These are phyloP conservation scores for Crossaster papposus DNA, from an alignment of 53 echinoderm and acorn worm species.

Conservation along the genomic window DNA sequence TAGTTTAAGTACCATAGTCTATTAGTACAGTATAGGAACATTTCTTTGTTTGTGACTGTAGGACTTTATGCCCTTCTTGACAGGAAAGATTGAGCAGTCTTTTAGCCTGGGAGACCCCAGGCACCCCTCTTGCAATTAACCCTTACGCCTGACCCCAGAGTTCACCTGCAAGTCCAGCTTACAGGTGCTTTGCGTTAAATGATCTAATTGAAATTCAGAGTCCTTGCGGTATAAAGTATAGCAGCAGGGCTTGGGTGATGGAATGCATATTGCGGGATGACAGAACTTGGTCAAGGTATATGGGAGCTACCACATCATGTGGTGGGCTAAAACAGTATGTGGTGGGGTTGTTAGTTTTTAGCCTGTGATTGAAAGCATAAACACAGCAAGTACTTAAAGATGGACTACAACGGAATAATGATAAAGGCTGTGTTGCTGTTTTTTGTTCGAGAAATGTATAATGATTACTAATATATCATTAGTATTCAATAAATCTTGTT, in stretches of 20 bases:
- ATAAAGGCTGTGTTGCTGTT: no score
- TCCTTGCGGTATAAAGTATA: no score
- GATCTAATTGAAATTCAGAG: conserved; percentile 57
- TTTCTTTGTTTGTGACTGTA: no score
- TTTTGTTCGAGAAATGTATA: no score
- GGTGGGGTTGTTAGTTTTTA: no score
- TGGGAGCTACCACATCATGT: not conserved
- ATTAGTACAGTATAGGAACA: no score
- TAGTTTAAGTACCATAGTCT: no score
- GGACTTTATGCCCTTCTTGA: not conserved
- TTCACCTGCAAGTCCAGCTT: conserved; percentile 12
- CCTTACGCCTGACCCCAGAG: conserved; percentile 28
- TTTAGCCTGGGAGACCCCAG: not conserved
- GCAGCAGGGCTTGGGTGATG: conserved; percentile 13
- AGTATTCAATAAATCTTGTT: no score
- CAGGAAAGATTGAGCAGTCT: not conserved
- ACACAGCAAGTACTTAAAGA: no score
- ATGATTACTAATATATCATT: no score
- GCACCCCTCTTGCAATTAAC: not conserved
- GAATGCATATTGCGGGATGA: conserved; percentile 20
- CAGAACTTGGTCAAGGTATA: not conserved
- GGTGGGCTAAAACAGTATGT: not conserved
- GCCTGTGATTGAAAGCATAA: no score
- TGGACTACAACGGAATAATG: no score
- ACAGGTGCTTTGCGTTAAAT: conserved; percentile 60